These are phyloP conservation scores for Venturia canescens DNA, from an alignment of 1,140 invertebrate species.

Conservation along the genomic window DNA sequence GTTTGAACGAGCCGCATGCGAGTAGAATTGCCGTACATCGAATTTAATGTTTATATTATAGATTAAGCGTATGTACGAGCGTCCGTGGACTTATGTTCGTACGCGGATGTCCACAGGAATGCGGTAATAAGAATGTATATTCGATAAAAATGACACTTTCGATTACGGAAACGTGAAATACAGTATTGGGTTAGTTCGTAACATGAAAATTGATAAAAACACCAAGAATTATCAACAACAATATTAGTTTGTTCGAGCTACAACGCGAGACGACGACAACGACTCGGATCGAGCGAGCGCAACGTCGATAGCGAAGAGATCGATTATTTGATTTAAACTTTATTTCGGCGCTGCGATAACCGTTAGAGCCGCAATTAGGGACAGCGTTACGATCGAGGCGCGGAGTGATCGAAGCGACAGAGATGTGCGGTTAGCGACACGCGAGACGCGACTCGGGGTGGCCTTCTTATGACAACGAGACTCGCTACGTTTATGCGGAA, in stretches of 20 bases:
- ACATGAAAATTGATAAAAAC: neutral
- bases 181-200: neutral
- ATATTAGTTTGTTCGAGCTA: neutral
- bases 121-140: neutral
- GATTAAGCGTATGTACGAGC: neutral
- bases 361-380: neutral
- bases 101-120: neutral
- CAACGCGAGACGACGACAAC: neutral
- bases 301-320: neutral
- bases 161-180: neutral
- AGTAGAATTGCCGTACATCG: neutral
- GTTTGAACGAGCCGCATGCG: neutral
- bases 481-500: conserved; percentile 61
- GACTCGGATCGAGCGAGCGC: too few relatives aligned
- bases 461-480: conserved; percentile 30
- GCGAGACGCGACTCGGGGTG: conserved; percentile 33
- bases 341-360: neutral
- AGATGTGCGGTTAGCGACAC: neutral
- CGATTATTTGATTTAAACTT: neutral
- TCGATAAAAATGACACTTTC: conserved; percentile 13
- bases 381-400: neutral
- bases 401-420: neutral
- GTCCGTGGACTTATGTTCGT: neutral
- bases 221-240: neutral
- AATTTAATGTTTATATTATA: neutral